Conservation (phyloP, 2,888 invertebrate species). For the Eilema sororculum region DNA sequence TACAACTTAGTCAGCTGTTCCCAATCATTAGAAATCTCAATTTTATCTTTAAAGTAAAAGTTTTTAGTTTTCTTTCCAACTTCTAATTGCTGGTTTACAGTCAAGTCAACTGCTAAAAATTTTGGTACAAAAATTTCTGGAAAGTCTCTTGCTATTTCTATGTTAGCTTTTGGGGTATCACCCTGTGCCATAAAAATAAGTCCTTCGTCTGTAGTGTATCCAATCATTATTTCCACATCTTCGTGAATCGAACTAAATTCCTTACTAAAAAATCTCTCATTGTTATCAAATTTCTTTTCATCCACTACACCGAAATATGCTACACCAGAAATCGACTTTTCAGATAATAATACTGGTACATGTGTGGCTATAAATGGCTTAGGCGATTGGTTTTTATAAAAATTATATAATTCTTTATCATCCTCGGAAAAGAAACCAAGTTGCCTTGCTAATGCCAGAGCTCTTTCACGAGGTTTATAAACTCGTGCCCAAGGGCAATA, state of each 20-base stretch:
- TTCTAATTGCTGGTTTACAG: conserved; percentile 47
- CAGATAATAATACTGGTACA: conserved; percentile 29
- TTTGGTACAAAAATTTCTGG: conserved; percentile 51
- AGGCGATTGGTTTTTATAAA: conserved; percentile 44
- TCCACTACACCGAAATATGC: conserved; percentile 44
- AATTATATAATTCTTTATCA: conserved; percentile 32
- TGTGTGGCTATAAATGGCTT: conserved; percentile 34
- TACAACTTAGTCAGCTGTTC: conserved; percentile 47
- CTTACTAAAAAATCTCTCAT: conserved; percentile 56
- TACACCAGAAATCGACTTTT: conserved; percentile 17
- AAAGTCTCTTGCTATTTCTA: conserved; percentile 44
- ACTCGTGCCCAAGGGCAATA: conserved; percentile 84
- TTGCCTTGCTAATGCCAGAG: conserved; percentile 44
- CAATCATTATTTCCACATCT: conserved; percentile 88
- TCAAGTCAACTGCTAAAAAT: conserved; percentile 34
- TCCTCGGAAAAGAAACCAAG: conserved; percentile 49
- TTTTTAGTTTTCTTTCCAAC: conserved; percentile 52
- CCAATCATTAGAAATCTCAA: conserved; percentile 39
- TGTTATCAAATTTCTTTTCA: conserved; percentile 51
- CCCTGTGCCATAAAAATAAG: conserved; percentile 28
- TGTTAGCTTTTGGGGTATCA: conserved; percentile 27
- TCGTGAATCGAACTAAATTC: conserved; percentile 74
- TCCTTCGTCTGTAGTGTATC: conserved; percentile 90
- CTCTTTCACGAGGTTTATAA: conserved; percentile 75
- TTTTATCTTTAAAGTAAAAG: conserved; percentile 48